Conservation (phyloP, 2,113 vertebrate species). For the Ammodytes dubius region DNA sequence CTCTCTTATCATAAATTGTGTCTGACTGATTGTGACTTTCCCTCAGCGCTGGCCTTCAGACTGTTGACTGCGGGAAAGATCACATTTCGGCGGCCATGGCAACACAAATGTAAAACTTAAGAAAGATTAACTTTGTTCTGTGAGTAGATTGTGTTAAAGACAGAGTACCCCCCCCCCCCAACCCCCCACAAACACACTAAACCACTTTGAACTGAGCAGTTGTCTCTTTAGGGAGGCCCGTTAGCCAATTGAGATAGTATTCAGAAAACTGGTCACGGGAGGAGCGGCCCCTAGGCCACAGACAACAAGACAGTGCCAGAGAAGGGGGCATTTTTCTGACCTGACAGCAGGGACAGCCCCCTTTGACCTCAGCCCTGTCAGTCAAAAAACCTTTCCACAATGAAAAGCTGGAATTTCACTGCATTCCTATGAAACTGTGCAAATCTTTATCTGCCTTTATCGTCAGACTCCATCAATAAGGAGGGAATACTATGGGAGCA, state of each 20-base stretch:
- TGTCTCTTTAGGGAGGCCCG: constrained; percentile 28
- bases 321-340: constrained; percentile 56
- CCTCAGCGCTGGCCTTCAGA: constrained; percentile 71
- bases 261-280: constrained; percentile 56
- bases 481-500: background rate
- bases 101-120: constrained; percentile 52
- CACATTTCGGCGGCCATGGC: constrained; percentile 59
- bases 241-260: constrained; percentile 10
- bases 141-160: constrained; percentile 25
- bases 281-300: constrained; percentile 45
- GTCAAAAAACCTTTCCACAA: constrained; percentile 43
- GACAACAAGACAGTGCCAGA: constrained; percentile 45
- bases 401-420: constrained; percentile 52
- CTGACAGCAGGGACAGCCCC: constrained; percentile 55
- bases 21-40: constrained; percentile 73
- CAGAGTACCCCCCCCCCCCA: background rate
- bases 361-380: constrained; percentile 60
- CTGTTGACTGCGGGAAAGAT: constrained; percentile 70
- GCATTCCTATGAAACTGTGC: constrained; percentile 47
- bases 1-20: constrained; percentile 79
- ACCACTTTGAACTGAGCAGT: constrained; percentile 48
- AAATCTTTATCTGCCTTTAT: constrained; percentile 9
- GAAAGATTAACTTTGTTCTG: constrained; percentile 47
- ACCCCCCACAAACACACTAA: background rate
- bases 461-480: background rate